Percentiles rank a stretch among this genome's conserved stretches.
phyloP scores from a whole-genome alignment of 2,113 vertebrate species.

The Nycticorax nycticorax region DNA sequence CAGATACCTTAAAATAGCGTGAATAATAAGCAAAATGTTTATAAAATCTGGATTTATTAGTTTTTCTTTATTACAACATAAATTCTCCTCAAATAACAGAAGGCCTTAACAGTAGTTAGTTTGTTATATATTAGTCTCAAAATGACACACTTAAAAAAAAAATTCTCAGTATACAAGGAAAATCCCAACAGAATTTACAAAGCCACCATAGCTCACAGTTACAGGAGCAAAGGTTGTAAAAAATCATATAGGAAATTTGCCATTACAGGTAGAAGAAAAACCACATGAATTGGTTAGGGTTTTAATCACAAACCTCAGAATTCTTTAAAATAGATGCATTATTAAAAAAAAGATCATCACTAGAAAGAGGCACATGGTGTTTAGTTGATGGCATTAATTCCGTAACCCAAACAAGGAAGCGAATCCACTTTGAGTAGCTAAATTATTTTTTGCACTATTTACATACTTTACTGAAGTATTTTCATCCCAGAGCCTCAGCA shows the following conservation, averaged over 20 bases:
- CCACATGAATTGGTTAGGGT: neutral
- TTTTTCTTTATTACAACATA: neutral
- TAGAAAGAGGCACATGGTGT: neutral
- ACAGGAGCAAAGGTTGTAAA: neutral
- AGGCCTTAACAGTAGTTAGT: neutral
- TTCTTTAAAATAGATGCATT: neutral
- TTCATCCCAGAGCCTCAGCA: slow-evolving; percentile 17
- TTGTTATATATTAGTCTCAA: neutral
- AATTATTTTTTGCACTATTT: slow-evolving; percentile 44
- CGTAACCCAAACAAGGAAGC: slow-evolving; percentile 43
- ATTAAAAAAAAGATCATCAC: neutral
- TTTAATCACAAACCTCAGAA: neutral
- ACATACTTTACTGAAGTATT: slow-evolving; percentile 52
- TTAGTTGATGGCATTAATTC: neutral
- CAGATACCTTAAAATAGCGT: neutral
- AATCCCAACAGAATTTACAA: neutral
- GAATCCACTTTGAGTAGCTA: slow-evolving; percentile 11
- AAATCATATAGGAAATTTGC: neutral
- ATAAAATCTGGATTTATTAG: neutral
- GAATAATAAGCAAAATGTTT: neutral
- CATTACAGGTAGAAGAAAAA: neutral
- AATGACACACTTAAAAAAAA: neutral
- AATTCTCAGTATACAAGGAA: neutral
- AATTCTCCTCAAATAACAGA: neutral
- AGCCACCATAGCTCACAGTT: neutral